Conservation (phyloP, 2,888 invertebrate species). For the Meta bourneti region DNA sequence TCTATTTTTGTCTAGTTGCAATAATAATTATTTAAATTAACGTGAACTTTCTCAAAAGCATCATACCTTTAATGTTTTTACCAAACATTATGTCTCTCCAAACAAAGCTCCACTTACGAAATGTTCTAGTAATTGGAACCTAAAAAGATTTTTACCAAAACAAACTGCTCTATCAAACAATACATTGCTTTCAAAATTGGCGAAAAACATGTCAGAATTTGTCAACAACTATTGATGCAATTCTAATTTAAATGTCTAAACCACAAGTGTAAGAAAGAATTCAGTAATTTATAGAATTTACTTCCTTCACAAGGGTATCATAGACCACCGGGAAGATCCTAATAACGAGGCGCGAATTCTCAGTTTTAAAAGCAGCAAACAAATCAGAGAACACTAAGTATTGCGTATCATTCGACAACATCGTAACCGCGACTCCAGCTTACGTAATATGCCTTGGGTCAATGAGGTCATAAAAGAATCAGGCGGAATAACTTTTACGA, state of each 20-base stretch:
- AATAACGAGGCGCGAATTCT: not conserved
- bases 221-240: not conserved
- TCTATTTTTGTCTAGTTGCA: too few relatives aligned
- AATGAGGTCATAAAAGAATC: not conserved
- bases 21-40: too few relatives aligned
- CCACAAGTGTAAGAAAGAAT: not conserved
- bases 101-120: too few relatives aligned
- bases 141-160: too few relatives aligned
- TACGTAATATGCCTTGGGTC: too few relatives aligned
- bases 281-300: not conserved
- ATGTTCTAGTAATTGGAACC: too few relatives aligned
- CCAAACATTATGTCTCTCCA: too few relatives aligned
- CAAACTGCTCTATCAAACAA: not conserved
- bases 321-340: not conserved
- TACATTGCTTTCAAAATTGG: not conserved
- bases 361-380: not conserved
- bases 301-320: not conserved
- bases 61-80: too few relatives aligned
- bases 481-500: slow-evolving; percentile 54
- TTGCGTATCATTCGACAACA: slow-evolving; percentile 12
- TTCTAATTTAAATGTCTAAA: not conserved
- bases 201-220: not conserved
- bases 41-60: too few relatives aligned
- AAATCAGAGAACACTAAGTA: not conserved
- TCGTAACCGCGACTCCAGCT: slow-evolving; percentile 5